Evolutionary conservation across 2,797 vertebrate species (phyloP).

Genomic region (Crax fasciolata): DNA sequence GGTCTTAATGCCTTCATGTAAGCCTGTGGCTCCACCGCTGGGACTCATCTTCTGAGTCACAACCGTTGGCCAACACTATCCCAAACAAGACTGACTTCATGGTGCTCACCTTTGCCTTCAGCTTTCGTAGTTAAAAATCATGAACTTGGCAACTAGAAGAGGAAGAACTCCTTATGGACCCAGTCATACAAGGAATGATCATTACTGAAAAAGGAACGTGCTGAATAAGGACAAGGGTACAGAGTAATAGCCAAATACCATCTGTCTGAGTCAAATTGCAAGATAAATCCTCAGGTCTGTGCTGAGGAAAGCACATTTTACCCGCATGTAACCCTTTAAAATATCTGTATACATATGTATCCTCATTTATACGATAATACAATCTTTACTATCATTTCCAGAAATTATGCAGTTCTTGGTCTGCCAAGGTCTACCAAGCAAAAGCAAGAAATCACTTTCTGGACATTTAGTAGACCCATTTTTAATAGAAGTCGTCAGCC

Average conservation of each 20-base stretch:
- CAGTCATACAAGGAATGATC: not conserved
- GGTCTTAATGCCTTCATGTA: fast-evolving
- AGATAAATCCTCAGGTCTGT: not conserved
- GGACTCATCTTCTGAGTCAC: not conserved
- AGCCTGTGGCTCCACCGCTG: fast-evolving
- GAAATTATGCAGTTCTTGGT: not conserved
- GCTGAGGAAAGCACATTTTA: not conserved
- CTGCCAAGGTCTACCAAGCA: not conserved
- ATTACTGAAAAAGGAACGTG: not conserved
- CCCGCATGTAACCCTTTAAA: not conserved
- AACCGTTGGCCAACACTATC: not conserved
- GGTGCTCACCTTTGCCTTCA: not conserved
- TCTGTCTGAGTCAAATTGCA: not conserved
- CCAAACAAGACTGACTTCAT: not conserved
- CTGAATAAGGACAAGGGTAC: not conserved
- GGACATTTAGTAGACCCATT: not conserved
- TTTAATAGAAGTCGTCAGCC: not conserved
- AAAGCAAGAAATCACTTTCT: constrained; percentile 13
- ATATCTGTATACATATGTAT: not conserved
- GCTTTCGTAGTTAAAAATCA: not conserved
- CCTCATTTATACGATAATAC: not conserved
- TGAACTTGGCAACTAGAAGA: not conserved
- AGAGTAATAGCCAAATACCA: not conserved
- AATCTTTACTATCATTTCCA: not conserved
- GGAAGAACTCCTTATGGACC: not conserved